A percentile compares a stretch with the other conserved stretches of the same genome.
Conservation (phyloP, 2,113 vertebrate genomes). For the Eonycteris spelaea region DNA sequence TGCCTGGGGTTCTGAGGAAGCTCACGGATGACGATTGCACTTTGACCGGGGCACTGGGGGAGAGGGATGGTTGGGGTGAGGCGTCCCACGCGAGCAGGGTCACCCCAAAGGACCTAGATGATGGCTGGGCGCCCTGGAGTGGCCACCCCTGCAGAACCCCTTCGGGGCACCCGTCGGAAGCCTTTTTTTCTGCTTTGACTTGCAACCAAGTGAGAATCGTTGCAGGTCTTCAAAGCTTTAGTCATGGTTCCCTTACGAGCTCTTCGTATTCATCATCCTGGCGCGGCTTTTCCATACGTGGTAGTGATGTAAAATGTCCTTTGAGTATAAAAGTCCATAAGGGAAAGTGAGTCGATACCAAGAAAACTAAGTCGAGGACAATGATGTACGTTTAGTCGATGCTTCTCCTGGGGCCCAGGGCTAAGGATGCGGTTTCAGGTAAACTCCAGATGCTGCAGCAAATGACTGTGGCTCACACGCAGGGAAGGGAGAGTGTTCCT, state of each 20-base stretch:
- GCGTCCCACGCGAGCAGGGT: not conserved
- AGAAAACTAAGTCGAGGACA: not conserved
- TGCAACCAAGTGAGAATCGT: rapidly evolving
- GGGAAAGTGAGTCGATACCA: not conserved
- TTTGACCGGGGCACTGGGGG: not conserved
- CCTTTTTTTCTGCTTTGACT: not conserved
- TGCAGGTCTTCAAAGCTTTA: rapidly evolving
- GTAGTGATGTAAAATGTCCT: not conserved
- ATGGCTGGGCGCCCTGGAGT: rapidly evolving
- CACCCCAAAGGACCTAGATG: not conserved
- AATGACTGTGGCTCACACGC: not conserved
- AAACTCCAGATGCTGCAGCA: not conserved
- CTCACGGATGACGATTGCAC: not conserved
- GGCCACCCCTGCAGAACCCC: rapidly evolving
- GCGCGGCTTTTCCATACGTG: rapidly evolving
- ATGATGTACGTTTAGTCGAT: rapidly evolving
- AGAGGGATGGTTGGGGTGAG: not conserved
- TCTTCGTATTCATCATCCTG: rapidly evolving
- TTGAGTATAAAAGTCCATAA: not conserved
- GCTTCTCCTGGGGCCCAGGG: not conserved
- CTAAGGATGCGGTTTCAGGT: too few relatives aligned
- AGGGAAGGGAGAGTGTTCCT: too few relatives aligned
- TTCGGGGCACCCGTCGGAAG: rapidly evolving
- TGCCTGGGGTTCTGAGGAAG: not conserved
- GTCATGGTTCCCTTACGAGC: not conserved